Percentiles rank a stretch among this genome's conserved stretches.
phyloP scores from a whole-genome alignment of 2,888 invertebrate genomes.

The Acronicta leporina region DNA sequence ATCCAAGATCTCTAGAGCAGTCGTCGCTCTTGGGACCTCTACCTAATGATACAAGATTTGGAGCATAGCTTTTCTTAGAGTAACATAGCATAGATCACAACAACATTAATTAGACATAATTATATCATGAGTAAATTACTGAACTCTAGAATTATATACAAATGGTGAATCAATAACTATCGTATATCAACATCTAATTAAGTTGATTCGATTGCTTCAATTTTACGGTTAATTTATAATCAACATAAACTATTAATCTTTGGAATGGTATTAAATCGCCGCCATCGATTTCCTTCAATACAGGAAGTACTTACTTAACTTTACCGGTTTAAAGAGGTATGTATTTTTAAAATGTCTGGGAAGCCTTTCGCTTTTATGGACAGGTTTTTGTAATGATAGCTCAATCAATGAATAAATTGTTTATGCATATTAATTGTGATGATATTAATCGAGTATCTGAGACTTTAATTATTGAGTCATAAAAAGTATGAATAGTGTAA shows the following conservation, averaged over 20 bases:
- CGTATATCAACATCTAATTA: conserved; percentile 43
- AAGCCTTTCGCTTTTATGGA: conserved; percentile 42
- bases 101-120: too few relatives aligned
- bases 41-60: too few relatives aligned
- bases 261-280: conserved; percentile 39
- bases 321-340: conserved; percentile 32
- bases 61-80: too few relatives aligned
- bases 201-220: conserved; percentile 19
- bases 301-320: conserved; percentile 45
- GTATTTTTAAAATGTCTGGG: conserved; percentile 28
- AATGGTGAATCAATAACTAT: conserved; percentile 31
- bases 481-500: too few relatives aligned
- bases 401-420: conserved; percentile 27
- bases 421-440: conserved; percentile 13
- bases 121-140: not conserved
- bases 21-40: too few relatives aligned
- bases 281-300: conserved; percentile 40
- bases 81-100: too few relatives aligned
- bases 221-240: conserved; percentile 22
- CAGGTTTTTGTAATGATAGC: conserved; percentile 24
- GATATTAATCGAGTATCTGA: conserved; percentile 1
- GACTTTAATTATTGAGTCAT: conserved; percentile 8
- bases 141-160: conserved; percentile 18
- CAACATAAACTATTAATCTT: conserved; percentile 4
- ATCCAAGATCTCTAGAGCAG: too few relatives aligned